Base-by-base conservation (phyloP, 2,797 vertebrate genomes). In the Lagodon rhomboides region DNA sequence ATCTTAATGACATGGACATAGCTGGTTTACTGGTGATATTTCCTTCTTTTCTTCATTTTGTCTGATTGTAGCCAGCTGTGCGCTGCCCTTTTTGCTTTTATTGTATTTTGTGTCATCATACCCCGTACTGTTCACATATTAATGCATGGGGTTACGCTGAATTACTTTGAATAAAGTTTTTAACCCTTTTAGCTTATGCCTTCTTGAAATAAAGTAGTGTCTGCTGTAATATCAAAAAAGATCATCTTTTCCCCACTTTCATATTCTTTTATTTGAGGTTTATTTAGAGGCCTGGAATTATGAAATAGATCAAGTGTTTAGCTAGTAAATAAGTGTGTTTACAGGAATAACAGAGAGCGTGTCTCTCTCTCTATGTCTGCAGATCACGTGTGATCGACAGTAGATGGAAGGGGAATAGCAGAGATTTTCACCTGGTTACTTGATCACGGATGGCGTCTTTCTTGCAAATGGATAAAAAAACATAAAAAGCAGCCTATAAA, bases 1-100 rank as follows among this genome's bases (percentile, higher is more conserved):
- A 74, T 88, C 85, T 78, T 81, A 83, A 89, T 91, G 86, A 83
- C 85, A 84, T 0, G 16, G 78, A 79, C 82, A 82, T 87, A 82
- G 84, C n/a, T 65, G 85, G 63, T 89, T 86, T 88, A 79, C 79
- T 79, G 71, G 80, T 77, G 43, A 82, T 68, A 25, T 80, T 69
- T 22, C 23, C 41, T 43, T 81, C 70, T 60, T 65, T 81, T 80
- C 61, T 68, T 63, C 54, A 76, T 75, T 91, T 77, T 81, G 75
- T 80, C 85, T 77, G 67, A 80, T 85, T 79, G 76, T 46, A 25
- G 46, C 46, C 75, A 72, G 64, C 73, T 81, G 71, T 73, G 64
- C n/a, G 47, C 80, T 61, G 54, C 22, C 73, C 30, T 12, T 44
- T 51, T 64, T 22, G 11, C 62, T 47, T 55, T 22, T 27, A 9